A percentile compares a stretch with the other conserved stretches of the same genome.
Evolutionary conservation across 1,140 invertebrate species (phyloP).

Genomic region (Pararge aegeria): DNA sequence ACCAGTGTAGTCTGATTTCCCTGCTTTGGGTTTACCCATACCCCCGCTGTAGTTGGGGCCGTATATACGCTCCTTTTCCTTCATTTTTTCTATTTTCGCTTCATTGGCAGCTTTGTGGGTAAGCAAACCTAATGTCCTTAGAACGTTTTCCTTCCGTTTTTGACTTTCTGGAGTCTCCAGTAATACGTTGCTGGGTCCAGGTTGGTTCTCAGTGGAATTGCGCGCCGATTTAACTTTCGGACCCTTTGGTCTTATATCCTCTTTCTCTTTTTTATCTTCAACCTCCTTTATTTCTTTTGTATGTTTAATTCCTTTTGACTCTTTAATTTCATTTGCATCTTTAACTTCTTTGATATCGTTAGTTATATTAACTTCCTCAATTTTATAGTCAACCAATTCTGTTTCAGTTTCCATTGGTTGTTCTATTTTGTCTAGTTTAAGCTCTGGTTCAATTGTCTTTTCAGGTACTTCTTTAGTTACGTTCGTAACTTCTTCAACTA

Average conservation of each 20-base stretch:
- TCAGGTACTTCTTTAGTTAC: neutral
- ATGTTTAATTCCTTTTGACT: neutral
- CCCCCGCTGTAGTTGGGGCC: constrained; percentile 75
- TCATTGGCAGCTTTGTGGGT: constrained; percentile 82
- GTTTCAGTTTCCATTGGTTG: neutral
- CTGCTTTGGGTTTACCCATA: constrained; percentile 75
- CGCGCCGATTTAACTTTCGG: constrained; percentile 51
- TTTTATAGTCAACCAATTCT: neutral
- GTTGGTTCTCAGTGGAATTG: constrained; percentile 50
- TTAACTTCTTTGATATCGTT: neutral
- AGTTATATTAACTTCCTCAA: neutral
- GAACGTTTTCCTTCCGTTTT: constrained; percentile 82
- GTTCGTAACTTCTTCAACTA: neutral
- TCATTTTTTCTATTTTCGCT: constrained; percentile 78
- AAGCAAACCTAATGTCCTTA: constrained; percentile 83
- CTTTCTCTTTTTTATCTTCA: constrained; percentile 2
- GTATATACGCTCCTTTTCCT: constrained; percentile 82
- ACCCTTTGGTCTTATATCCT: constrained; percentile 24
- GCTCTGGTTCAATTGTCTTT: constrained; percentile 9
- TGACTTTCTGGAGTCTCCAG: constrained; percentile 80
- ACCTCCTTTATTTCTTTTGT: neutral
- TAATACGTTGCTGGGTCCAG: constrained; percentile 58
- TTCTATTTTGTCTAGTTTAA: constrained; percentile 20
- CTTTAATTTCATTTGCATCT: neutral
- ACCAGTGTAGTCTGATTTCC: constrained; percentile 83